Conservation (phyloP, 1,140 invertebrate genomes). For the Papilio xuthus region DNA sequence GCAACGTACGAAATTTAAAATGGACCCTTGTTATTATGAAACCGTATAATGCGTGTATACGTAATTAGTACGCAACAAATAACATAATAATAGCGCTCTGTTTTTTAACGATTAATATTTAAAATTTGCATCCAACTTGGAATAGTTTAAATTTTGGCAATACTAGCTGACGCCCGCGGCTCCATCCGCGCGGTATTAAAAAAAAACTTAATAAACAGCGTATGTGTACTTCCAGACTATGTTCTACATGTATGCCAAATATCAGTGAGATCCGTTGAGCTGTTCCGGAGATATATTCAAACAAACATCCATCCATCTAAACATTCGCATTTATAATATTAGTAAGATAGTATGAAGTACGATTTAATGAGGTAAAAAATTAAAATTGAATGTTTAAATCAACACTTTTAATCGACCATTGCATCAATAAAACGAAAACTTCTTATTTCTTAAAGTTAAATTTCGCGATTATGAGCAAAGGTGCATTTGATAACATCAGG, state of each 20-base stretch:
- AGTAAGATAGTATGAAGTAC: too few species aligned
- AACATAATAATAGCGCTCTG: neutral
- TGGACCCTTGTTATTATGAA: neutral
- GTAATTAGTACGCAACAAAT: neutral
- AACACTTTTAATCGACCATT: neutral
- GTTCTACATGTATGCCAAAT: too few species aligned
- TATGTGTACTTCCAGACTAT: too few species aligned
- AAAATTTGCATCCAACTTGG: too few species aligned
- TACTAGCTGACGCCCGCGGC: too few species aligned
- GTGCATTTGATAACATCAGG: constrained; percentile 18
- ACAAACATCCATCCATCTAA: too few species aligned
- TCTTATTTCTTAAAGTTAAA: neutral
- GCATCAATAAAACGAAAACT: neutral
- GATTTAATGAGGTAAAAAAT: neutral
- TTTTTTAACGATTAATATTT: neutral
- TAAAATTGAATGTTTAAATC: neutral
- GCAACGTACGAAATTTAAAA: neutral
- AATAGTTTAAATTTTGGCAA: too few species aligned
- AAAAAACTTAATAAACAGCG: too few species aligned
- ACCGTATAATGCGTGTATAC: neutral
- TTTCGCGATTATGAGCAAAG: neutral
- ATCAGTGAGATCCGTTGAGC: too few species aligned
- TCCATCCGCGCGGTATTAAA: too few species aligned
- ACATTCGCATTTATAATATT: too few species aligned
- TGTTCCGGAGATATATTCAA: too few species aligned